A percentile compares a stretch with the other conserved stretches of the same genome.
These are phyloP conservation scores for Cavia porcellus DNA, from an alignment of 2,113 vertebrate genomes.

Conservation along the genomic window DNA sequence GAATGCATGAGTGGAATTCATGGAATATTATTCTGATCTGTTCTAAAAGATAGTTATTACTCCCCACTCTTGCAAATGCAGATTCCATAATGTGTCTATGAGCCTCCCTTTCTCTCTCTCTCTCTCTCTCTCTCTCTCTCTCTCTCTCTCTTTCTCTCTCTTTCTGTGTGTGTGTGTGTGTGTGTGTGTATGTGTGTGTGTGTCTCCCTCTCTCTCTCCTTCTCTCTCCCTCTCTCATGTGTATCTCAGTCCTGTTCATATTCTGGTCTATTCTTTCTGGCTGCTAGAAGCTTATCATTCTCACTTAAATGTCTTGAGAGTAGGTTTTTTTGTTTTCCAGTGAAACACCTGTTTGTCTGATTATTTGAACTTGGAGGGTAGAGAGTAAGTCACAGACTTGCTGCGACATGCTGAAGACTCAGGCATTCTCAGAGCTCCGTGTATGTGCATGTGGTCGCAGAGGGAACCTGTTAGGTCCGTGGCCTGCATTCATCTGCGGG, in stretches of 20 bases:
- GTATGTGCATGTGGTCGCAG: rapidly evolving
- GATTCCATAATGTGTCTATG: rapidly evolving
- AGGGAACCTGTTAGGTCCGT: rapidly evolving
- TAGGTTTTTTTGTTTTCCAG: background rate
- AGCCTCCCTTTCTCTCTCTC: too few relatives aligned
- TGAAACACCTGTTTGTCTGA: background rate
- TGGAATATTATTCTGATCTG: background rate
- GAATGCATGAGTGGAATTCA: background rate
- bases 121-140: background rate
- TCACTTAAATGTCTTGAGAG: background rate
- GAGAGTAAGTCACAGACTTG: too few relatives aligned
- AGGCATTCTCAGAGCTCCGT: background rate
- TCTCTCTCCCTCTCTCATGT: background rate
- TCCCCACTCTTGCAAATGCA: background rate
- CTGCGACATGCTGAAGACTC: background rate
- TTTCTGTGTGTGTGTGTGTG: too few relatives aligned
- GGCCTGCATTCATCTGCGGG: rapidly evolving
- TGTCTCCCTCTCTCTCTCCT: background rate
- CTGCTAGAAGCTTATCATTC: background rate
- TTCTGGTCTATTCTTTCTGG: background rate
- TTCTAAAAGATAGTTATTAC: background rate
- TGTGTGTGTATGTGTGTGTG: too few relatives aligned
- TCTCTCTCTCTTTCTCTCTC: too few relatives aligned
- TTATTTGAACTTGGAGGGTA: background rate
- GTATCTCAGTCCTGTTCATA: background rate